Base-by-base conservation (phyloP, 2,888 invertebrate species). In the Eristalis pertinax region DNA sequence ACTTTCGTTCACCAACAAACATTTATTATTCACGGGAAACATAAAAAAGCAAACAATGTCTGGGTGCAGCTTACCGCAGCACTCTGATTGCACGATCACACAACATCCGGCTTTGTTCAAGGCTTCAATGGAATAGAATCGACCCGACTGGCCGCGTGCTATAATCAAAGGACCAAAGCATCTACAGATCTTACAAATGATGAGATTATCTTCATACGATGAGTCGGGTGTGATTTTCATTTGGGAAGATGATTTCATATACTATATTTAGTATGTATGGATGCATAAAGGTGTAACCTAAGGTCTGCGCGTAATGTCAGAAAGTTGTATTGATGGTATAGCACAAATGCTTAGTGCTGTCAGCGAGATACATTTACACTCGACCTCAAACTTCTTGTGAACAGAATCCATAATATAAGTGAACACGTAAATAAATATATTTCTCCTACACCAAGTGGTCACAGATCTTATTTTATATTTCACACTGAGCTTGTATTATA, bases 51-150 rank as follows among this genome's bases (percentile, higher is more conserved):
- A 81, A 85, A 85, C 84, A 81, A 81, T 85, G 35, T 24, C 15
- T 50, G 50, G 68, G 35, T 72, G 58, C 77, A 77, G 77, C 29
- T 83, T 73, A 74, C 68, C 50, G 41, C 32, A 58, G 72, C 67
- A 26, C 72, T 15, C 73, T 64, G 43, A 73, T 73, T 76, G 75
- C 65, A 60, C 64, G 22, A 41, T 50, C 4, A 67, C 67, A 70
- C 78, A 86, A 78, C 70, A 82, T 82, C 78, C 86, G 86, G 86
- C 85, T 86, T 86, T 74, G 62, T 41, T 68, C n/a, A 10, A 41
- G 10, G 38, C 56, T 67, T 67, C n/a, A 56, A 41, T 56, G 60
- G 73, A 81, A 81, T 35, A 67, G 75, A 85, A 43, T 43, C 38
- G 58, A 38, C 19, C 58, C 38, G 62, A 62, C 13, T 1, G 24